Percentiles rank a stretch among this genome's conserved stretches.
phyloP scores from a whole-genome alignment of 1,140 invertebrate species.

The Chironomus tepperi region DNA sequence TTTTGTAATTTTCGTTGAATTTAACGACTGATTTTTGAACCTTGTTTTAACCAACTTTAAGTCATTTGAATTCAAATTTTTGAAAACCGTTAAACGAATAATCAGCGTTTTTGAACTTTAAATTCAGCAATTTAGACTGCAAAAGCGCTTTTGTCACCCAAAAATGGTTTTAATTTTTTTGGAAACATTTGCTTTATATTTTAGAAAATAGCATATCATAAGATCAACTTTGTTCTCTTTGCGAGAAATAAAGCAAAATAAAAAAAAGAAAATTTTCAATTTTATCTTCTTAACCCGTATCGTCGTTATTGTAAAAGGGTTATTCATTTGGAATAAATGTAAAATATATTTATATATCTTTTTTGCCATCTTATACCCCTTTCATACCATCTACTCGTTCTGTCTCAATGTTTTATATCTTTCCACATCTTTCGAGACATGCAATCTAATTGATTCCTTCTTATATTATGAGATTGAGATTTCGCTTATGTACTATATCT shows the following conservation, averaged over 20 bases:
- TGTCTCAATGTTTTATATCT: not conserved
- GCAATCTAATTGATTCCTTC: constrained; percentile 4
- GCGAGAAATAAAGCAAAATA: not conserved
- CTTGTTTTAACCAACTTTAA: no score
- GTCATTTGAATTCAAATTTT: no score
- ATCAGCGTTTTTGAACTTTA: no score
- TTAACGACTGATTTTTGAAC: no score
- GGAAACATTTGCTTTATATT: no score
- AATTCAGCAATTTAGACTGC: no score
- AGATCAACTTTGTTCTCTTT: constrained; percentile 8
- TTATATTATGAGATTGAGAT: not conserved
- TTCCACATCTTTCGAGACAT: not conserved
- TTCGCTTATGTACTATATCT: no score
- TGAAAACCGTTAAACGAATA: no score
- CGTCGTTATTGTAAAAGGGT: constrained; percentile 16
- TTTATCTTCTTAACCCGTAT: constrained; percentile 18
- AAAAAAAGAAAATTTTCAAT: not conserved
- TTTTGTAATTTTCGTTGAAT: no score
- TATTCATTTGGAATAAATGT: constrained; percentile 23
- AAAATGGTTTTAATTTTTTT: no score
- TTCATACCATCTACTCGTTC: not conserved
- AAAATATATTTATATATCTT: constrained; percentile 20
- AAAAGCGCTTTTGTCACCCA: no score
- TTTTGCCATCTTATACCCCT: not conserved
- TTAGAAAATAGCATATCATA: not conserved